Base-by-base conservation (phyloP, 1,140 invertebrate genomes). In the Euwallacea similis region DNA sequence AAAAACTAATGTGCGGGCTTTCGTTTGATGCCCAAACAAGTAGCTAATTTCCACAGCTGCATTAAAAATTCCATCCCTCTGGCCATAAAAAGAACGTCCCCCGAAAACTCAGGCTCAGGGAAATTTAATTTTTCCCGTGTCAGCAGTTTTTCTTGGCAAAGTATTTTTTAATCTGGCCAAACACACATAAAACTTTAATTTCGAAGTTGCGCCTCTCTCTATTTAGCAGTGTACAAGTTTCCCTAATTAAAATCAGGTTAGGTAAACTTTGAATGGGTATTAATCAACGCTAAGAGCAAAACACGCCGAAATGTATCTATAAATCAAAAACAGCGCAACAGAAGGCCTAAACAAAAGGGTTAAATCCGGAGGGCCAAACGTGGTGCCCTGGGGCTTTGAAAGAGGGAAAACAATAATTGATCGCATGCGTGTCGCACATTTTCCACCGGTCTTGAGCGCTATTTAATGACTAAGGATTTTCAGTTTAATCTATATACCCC, bases 381-480 rank as follows among this genome's bases (percentile, higher is more conserved):
- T 54, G 58, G 21, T 55, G 47, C 66, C 58, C 66, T 50, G 15
- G 54, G 42, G 66, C 58, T 54, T 68, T 68, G 43, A 7, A 9
- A 13, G 9, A 59, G 58, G 44, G 66, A 41, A 55, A 66, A 66
- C 55, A 58, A 66, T 68, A 68, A 68, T 61, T 50, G 66, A 61
- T 68, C 58, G 55, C 58, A 68, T 68, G 66, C 66, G 66, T 68
- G 66, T 68, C 66, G 65, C 66, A 60, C 66, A 61, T 61, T 60
- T 68, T 47, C 58, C 55, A 68, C 55, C 66, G 44, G 43, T 56
- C 66, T 44, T 58, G 58, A 61, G 55, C 66, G 16, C 21, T 53
- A 61, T 68, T 68, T 66, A 68, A 68, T 68, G 66, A 68, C 66
- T 68, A 60, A 61, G 66, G 66, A 68, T 68, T 68, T 68, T 68